Evolutionary conservation across 2,888 invertebrate genomes (phyloP).

Genomic region (Eupithecia pulchellata): DNA sequence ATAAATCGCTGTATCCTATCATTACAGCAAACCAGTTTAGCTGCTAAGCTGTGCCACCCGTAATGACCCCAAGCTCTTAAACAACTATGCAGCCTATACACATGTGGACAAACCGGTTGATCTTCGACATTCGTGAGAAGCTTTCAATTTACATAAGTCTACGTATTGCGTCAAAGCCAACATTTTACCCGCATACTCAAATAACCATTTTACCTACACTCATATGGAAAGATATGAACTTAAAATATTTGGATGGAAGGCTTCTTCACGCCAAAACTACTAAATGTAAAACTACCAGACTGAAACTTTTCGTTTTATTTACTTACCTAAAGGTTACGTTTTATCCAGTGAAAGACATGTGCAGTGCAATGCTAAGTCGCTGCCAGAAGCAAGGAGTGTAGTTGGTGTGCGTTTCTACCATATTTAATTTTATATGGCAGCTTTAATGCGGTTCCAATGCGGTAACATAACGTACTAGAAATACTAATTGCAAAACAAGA

Average conservation of each 20-base stretch:
- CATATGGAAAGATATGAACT: not conserved
- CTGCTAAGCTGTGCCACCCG: constrained; percentile 34
- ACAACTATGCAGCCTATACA: constrained; percentile 40
- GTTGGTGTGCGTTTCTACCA: not conserved
- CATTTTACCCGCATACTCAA: constrained; percentile 14
- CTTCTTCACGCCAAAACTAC: not conserved
- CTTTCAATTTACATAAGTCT: constrained; percentile 29
- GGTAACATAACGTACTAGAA: not conserved
- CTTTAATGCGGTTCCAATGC: not conserved
- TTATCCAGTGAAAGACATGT: not conserved
- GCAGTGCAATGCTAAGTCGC: too few species aligned
- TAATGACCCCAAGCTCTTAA: constrained; percentile 39
- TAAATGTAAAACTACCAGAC: not conserved
- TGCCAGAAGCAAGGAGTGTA: not conserved
- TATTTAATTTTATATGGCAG: not conserved
- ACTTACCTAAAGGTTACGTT: too few species aligned
- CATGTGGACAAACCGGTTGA: constrained; percentile 45
- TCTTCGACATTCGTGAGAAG: constrained; percentile 44
- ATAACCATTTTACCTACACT: not conserved
- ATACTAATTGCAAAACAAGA: not conserved
- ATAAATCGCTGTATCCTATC: not conserved
- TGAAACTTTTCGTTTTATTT: not conserved
- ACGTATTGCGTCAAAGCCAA: constrained; percentile 28
- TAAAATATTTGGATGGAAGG: not conserved
- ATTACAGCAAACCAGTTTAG: constrained; percentile 7